Conservation (phyloP, 2,888 invertebrate genomes). For the Chloromyia formosa region DNA sequence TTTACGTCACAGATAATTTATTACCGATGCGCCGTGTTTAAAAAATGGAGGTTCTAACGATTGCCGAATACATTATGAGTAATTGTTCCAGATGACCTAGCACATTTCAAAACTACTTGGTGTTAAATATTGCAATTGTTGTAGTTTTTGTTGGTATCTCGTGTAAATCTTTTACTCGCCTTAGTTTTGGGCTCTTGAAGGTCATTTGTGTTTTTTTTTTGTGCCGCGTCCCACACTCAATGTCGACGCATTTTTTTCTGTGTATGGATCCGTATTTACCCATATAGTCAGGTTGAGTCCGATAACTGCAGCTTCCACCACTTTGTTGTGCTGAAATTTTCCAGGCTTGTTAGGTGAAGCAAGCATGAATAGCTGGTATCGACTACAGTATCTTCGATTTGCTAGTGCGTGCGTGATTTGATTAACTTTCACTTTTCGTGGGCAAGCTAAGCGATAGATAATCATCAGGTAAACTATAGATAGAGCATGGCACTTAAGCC, state of each 20-base stretch:
- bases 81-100: slow-evolving; percentile 25
- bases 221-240: slow-evolving; percentile 32
- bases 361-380: too few relatives aligned
- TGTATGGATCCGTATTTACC: too few relatives aligned
- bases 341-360: too few relatives aligned
- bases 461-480: neutral
- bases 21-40: too few relatives aligned
- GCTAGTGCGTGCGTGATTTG: neutral
- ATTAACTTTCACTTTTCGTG: slow-evolving; percentile 37
- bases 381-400: neutral
- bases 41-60: slow-evolving; percentile 27
- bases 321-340: neutral
- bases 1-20: too few relatives aligned
- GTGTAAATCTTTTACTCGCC: too few relatives aligned
- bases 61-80: slow-evolving; percentile 33
- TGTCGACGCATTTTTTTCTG: slow-evolving; percentile 33
- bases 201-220: slow-evolving; percentile 20
- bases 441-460: neutral
- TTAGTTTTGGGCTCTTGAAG: slow-evolving; percentile 32
- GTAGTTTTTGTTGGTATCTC: slow-evolving; percentile 2
- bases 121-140: neutral
- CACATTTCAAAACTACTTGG: neutral
- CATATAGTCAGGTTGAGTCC: neutral
- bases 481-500: too few relatives aligned
- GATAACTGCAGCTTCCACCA: neutral